Evolutionary conservation across 2,797 vertebrate species (phyloP), one percentile per base, ranked within the genome.

Genomic region (Peromyscus eremicus): DNA sequence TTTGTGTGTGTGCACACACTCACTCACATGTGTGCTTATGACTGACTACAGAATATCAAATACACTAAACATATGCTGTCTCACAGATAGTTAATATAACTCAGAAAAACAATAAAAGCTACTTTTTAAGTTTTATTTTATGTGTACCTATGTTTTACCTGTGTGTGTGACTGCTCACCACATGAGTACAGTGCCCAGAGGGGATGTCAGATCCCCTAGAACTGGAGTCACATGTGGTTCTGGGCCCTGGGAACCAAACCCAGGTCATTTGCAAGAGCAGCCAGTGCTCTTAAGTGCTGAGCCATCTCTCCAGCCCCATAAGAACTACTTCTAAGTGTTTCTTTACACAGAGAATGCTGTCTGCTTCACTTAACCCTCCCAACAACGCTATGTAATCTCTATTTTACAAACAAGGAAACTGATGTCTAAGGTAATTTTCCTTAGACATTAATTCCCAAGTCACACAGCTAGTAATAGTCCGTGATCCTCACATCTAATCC

Each of bases 11-110:
- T 60, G 52, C 64, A 68, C 29, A 83, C 64, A 70, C 43, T 80
- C 70, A 32, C 71, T 66, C 64, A 70, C 43, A 52, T 49, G 17
- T 66, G 27, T 40, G 17, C 49, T 37, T 43, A 37, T 40, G 43
- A 62, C 27, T 49, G 21, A 76, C 55, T 29, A 16, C 5, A 37
- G 87, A 70, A 34, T 10, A 73, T 68, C 8, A 17, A 77, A 66
- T 37, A 91, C 2, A 13, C 70, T 9, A 52, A 49, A 43, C 64
- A 57, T 49, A 25, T 1, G 32, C 57, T 6, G n/a, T 34, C 76
- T 81, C 85, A 97, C 27, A 93, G 87, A 88, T 17, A 92, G 23
- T 70, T 64, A 29, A 82, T 49, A 86, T 95, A 93, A 77, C 57
- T 73, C 40, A 92, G 71, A 55, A 89, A 27, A 64, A 64, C 55